Base-by-base conservation (phyloP, 30 jellyfish, hydroid and myxozoan species). In the Rhopilema esculentum region DNA sequence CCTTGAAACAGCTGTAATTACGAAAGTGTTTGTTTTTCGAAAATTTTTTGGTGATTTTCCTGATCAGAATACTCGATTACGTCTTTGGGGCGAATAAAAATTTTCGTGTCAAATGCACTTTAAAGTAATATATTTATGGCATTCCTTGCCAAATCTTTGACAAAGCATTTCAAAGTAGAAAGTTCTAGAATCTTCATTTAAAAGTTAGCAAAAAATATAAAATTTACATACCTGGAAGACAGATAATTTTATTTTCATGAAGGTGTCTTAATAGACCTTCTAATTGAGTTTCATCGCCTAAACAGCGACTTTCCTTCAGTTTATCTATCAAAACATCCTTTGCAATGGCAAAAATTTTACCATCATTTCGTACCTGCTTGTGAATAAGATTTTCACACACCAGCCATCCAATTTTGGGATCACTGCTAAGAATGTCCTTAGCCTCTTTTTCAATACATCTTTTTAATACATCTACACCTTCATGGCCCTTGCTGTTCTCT, bases 191-290 rank as follows among this genome's bases (percentile, higher is more conserved):
- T n/a, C n/a, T n/a, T 51, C 19, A 15, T 9, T 9, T 15, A 51
- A 51, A 9, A 51, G 66, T 9, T 9, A 51, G 72, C 29, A 19
- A 19, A 24, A 2, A 1, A 63, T 63, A 2, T 19, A 63, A 63
- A 2, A 23, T 26, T 25, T 25, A 80, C 74, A 19, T 49, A 83
- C 92, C 92, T 24, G 92, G 92, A 31, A 83, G 80, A 86, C 92
- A 71, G 23, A 83, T 31, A 25, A 83, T 20, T 18, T 86, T 86
- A 50, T 49, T 27, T 26, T 71, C 77, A 32, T 71, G 92, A 69
- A 83, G 73, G 18, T n/a, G n/a, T 27, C 51, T 69, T 22, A 83
- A 48, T 86, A 83, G 57, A 4, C 70, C 64, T 16, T 71, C 61
- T 51, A 31, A 83, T 0, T 66, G n/a, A n/a, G n/a, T 70, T 17